phyloP scores from a whole-genome alignment of 2,113 vertebrate species.

The Puma concolor region DNA sequence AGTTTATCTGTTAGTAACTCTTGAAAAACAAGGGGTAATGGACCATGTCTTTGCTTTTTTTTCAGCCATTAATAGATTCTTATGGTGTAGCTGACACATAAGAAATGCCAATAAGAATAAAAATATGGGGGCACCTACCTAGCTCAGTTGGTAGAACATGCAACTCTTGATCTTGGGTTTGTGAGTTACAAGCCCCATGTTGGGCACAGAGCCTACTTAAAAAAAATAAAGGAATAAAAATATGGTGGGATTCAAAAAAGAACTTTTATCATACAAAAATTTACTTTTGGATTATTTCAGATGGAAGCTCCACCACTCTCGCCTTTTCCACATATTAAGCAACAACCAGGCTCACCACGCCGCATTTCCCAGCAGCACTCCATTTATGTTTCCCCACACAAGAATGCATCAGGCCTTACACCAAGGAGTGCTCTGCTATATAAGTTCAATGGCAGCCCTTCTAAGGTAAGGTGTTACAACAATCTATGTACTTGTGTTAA shows the following conservation, averaged over 20 bases:
- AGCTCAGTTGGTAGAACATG: background rate
- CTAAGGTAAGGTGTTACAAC: conserved; percentile 87
- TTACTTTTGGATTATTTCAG: conserved; percentile 82
- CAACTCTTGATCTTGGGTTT: background rate
- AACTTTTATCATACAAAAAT: conserved; percentile 10
- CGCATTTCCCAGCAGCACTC: conserved; percentile 95
- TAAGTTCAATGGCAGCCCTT: conserved; percentile 95
- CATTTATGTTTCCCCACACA: conserved; percentile 95
- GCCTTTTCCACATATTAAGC: conserved; percentile 93
- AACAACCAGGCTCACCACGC: conserved; percentile 92
- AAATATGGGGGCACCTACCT: background rate
- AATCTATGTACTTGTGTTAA: background rate
- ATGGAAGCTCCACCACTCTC: conserved; percentile 93
- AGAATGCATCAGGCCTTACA: conserved; percentile 88
- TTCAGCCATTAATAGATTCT: conserved; percentile 26
- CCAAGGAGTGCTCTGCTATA: conserved; percentile 91
- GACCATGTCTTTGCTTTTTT: background rate
- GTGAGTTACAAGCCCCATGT: background rate
- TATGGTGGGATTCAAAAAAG: background rate
- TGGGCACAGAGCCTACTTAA: background rate
- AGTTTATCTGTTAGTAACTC: conserved; percentile 23
- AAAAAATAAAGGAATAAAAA: conserved; percentile 5
- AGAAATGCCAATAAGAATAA: conserved; percentile 17
- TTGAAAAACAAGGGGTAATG: background rate
- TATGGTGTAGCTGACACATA: conserved; percentile 19